These are phyloP conservation scores for Arvicanthis niloticus DNA, from an alignment of 2,113 vertebrate genomes.

Conservation along the genomic window DNA sequence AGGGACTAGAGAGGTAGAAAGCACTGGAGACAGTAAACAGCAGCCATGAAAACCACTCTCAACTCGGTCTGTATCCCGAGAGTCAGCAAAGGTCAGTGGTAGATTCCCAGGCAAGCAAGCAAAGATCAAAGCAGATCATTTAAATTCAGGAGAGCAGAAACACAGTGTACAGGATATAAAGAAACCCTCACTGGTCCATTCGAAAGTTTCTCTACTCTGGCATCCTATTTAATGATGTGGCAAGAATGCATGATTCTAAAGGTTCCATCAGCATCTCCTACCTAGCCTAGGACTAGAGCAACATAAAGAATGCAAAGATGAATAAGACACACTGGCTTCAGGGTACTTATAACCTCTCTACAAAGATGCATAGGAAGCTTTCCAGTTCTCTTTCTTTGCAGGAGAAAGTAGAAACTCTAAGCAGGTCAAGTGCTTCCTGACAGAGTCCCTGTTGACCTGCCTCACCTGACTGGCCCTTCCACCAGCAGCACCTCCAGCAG, in stretches of 20 bases:
- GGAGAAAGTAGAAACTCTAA: conserved; percentile 48
- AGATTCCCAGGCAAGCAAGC: conserved; percentile 4
- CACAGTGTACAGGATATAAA: conserved; percentile 10
- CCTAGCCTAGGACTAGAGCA: conserved; percentile 59
- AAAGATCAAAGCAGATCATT: conserved; percentile 9
- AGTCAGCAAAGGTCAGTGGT: conserved; percentile 32
- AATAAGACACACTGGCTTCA: conserved; percentile 32
- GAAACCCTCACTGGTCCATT: conserved; percentile 48
- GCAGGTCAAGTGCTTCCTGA: background rate
- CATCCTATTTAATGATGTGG: conserved; percentile 30
- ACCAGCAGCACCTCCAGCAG: background rate
- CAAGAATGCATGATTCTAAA: background rate
- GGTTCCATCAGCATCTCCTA: conserved; percentile 59
- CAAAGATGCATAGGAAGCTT: conserved; percentile 36
- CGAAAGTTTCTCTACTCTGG: conserved; percentile 55
- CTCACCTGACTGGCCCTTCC: background rate
- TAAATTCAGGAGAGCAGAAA: background rate
- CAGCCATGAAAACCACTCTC: background rate
- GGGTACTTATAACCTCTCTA: conserved; percentile 58
- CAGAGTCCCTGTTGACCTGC: background rate
- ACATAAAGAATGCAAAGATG: conserved; percentile 55
- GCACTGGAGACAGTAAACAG: background rate
- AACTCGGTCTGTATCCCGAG: conserved; percentile 38
- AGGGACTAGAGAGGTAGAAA: conserved; percentile 24
- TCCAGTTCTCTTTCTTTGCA: background rate